Conservation (phyloP, 1,140 invertebrate genomes). For the Apocrypta bakeri region DNA sequence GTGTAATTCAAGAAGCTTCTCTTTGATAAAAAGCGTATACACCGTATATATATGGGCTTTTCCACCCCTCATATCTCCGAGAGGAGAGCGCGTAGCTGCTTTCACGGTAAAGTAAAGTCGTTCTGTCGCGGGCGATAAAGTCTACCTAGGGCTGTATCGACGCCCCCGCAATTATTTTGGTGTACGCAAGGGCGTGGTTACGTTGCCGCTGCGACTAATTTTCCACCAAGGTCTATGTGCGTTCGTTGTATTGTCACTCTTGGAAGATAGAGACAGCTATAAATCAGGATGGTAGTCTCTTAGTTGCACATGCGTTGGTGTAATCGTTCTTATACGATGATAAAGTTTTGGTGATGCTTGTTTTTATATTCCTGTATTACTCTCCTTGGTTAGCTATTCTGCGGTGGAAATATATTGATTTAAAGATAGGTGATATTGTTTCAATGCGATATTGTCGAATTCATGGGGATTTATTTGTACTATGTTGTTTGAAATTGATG, state of each 20-base stretch:
- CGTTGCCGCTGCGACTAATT: conserved; percentile 7
- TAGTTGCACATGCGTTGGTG: neutral
- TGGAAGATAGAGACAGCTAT: conserved; percentile 4
- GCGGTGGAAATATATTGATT: too few species aligned
- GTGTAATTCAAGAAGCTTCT: neutral
- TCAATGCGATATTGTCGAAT: too few species aligned
- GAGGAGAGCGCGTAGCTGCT: too few species aligned
- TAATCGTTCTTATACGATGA: too few species aligned
- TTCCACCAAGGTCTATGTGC: neutral
- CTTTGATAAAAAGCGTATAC: neutral
- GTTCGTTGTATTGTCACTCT: neutral
- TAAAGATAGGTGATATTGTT: too few species aligned
- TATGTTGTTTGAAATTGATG: too few species aligned
- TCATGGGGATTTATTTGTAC: too few species aligned
- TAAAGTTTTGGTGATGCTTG: too few species aligned
- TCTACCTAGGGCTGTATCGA: conserved; percentile 10
- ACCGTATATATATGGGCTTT: neutral
- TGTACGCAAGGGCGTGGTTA: conserved; percentile 21
- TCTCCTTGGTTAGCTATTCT: too few species aligned
- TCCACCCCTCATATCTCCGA: neutral
- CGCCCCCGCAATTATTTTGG: conserved; percentile 46
- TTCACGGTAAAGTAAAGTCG: neutral
- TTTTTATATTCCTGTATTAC: too few species aligned
- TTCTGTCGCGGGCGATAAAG: conserved; percentile 17
- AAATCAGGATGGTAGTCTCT: neutral